Evolutionary conservation across 2,797 vertebrate species (phyloP), one percentile per base, ranked within the genome.

Genomic region (Anisognathus igniventris): DNA sequence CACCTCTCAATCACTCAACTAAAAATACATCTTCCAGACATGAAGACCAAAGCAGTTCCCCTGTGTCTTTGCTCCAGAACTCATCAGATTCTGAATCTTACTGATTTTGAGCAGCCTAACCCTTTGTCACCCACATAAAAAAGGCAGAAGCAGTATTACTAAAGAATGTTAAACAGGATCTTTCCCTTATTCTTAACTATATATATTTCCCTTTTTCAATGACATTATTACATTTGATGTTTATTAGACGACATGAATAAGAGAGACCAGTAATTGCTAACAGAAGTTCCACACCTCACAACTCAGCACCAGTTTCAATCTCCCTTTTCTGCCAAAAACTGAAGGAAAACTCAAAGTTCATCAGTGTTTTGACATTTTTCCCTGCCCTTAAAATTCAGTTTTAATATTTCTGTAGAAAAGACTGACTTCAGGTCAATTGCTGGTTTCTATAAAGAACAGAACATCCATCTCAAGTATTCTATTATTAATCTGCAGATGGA

Each of bases 401-500:
- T 66, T 64, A 50, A 7, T 58, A 86, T 67, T 92, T 90, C 62
- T 51, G 48, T 6, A 84, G 45, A 37, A 44, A 86, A 86, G 68
- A 45, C 64, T 89, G 71, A 83, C 67, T 94, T 66, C 14, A 45
- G 92, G 84, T 93, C 87, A 92, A 53, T 73, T 65, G 30, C 83
- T 89, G 48, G 31, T 60, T 77, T 88, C 78, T 51, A 42, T 65
- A 47, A 73, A 90, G 85, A 48, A 82, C 76, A 86, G 82, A 91
- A 90, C 47, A 91, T 83, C 66, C 74, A 86, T 80, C 82, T 84
- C 79, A 68, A 93, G 60, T 28, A 33, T 79, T 87, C 80, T 87
- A 67, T 82, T 93, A 93, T 84, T 84, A 92, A 90, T 90, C 90
- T 90, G 80, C 92, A 94, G 87, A 90, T 88, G 92, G 56, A 94